Base-by-base conservation (phyloP, 2,113 vertebrate genomes). In the Nicator chloris region DNA sequence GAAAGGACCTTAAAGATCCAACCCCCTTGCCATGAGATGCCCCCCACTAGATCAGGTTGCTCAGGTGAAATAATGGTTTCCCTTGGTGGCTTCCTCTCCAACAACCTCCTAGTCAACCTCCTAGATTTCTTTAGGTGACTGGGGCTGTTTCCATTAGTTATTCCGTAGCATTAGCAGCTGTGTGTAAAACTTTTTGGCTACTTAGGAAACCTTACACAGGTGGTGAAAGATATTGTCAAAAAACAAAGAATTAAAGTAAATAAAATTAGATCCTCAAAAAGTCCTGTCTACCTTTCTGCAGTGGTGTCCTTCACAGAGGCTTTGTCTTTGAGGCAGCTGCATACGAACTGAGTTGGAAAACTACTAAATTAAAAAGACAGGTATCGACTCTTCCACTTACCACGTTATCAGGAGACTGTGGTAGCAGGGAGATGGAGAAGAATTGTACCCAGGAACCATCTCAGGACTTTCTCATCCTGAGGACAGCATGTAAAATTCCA, bases 381-480 rank as follows among this genome's bases (percentile, higher is more conserved):
- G 8, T 83, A 56, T 37, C 0, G 1, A 63, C 5, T 9, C 53
- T 53, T 85, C 35, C 0, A 1, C 27, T 76, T n/a, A 33, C 53
- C 2, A 2, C 0, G 0, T 82, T 84, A 49, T 9, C 42, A 72
- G 64, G 45, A 1, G 4, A 42, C 59, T 0, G 2, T 2, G 15
- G 31, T 37, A 64, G 50, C 2, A 6, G 28, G 23, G 30, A 80
- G 20, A 11, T 15, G 35, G n/a, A 72, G 57, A 76, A 45, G 66
- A 60, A 31, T 42, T 6, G 4, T 10, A 4, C 5, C 33, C 17
- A 79, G 49, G 51, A 88, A 45, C 0, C 1, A 0, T 15, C 40
- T 72, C 0, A 0, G 37, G 37, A 64, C 23, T 30, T 75, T 39
- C 28, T 79, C 0, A 0, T 73, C 50, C 50, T 61, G 53, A 76